Percentiles rank a stretch among this genome's conserved stretches.
Conservation (phyloP, 2,797 vertebrate species). For the Periparus ater region DNA sequence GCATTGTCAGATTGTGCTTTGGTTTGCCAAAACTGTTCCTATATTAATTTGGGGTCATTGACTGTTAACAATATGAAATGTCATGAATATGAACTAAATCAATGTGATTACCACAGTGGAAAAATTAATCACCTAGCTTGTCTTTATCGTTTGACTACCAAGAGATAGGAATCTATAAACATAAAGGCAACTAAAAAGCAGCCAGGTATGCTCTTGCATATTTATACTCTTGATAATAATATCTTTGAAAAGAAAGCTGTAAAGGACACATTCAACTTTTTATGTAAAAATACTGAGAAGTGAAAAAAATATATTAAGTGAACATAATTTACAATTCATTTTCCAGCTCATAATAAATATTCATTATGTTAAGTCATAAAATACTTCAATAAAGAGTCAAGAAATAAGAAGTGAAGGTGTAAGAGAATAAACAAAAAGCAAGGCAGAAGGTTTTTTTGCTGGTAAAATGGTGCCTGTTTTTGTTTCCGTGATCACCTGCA, state of each 20-base stretch:
- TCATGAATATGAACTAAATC: constrained; percentile 63
- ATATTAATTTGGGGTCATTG: constrained; percentile 56
- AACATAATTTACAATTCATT: not conserved
- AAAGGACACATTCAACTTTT: not conserved
- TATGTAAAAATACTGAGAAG: not conserved
- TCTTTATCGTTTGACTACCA: constrained; percentile 54
- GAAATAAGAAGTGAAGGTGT: not conserved
- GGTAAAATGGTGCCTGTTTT: not conserved
- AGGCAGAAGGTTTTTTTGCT: not conserved
- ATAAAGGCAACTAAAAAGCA: constrained; percentile 16
- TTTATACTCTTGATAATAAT: constrained; percentile 8
- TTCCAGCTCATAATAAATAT: not conserved
- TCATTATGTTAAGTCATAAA: not conserved
- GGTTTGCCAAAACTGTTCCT: constrained; percentile 23
- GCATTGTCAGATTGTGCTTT: constrained; percentile 44
- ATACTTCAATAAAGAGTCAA: not conserved
- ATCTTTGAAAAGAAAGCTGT: not conserved
- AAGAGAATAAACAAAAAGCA: not conserved
- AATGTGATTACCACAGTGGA: constrained; percentile 59
- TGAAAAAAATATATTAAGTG: not conserved
- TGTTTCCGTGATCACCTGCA: not conserved
- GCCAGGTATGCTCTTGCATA: constrained; percentile 36
- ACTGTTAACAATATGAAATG: constrained; percentile 61
- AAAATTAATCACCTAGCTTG: constrained; percentile 64
- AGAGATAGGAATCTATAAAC: constrained; percentile 59